These are phyloP conservation scores for Montipora capitata DNA, from an alignment of 92 coral and sea anemone genomes.

Conservation along the genomic window DNA sequence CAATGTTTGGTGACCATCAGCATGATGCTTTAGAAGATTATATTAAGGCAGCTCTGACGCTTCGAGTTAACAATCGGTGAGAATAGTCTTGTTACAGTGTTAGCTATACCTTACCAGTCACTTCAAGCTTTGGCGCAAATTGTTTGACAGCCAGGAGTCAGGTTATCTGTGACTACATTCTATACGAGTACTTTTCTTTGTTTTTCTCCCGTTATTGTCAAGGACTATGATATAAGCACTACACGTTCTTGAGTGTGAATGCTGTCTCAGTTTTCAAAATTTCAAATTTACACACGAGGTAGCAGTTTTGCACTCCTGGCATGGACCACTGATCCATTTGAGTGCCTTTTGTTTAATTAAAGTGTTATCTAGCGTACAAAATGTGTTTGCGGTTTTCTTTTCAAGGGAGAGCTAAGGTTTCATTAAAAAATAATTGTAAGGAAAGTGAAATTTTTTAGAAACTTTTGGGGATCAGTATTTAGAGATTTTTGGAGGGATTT, in stretches of 20 bases:
- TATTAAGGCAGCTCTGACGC: slow-evolving; percentile 18
- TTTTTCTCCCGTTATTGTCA: slow-evolving; percentile 14
- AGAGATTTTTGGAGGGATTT: too few species aligned
- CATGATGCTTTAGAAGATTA: slow-evolving; percentile 24
- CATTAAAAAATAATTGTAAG: neutral
- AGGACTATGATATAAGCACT: slow-evolving; percentile 9
- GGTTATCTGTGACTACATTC: slow-evolving; percentile 8
- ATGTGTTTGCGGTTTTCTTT: neutral
- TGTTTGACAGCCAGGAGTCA: slow-evolving; percentile 43
- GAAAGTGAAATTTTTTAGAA: neutral
- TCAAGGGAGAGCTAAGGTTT: neutral
- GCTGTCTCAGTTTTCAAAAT: slow-evolving; percentile 15
- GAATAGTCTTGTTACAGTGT: neutral
- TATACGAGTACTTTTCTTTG: too few species aligned
- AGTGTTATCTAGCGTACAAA: neutral
- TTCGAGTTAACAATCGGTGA: slow-evolving; percentile 10
- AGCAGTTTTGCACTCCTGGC: neutral
- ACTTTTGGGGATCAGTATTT: neutral
- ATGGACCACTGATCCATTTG: too few species aligned
- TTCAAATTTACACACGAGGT: slow-evolving; percentile 23
- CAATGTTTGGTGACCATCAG: slow-evolving; percentile 55
- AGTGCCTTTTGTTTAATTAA: too few species aligned
- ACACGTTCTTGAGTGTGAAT: slow-evolving; percentile 9
- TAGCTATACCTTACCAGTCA: slow-evolving; percentile 4
- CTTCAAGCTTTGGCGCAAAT: slow-evolving; percentile 31